Evolutionary conservation across 2,113 vertebrate genomes (phyloP).

Genomic region (Engystomops pustulosus): DNA sequence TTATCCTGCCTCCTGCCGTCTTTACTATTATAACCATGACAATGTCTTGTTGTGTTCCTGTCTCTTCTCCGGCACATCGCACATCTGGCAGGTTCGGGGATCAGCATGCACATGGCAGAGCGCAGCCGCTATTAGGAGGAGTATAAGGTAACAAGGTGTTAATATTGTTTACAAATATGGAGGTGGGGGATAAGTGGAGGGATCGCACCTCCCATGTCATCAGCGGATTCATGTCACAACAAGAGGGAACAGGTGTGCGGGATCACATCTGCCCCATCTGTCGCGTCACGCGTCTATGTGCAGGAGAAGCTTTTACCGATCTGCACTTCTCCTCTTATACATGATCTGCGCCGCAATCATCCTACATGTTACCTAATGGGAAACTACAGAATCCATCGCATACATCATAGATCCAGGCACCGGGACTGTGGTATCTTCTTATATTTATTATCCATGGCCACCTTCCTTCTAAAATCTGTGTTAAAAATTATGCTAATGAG

Average conservation of each 20-base stretch:
- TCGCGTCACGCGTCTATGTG: not conserved
- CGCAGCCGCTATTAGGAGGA: not conserved
- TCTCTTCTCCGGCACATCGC: too few relatives aligned
- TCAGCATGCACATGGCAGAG: not conserved
- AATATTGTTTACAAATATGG: slow-evolving; percentile 39
- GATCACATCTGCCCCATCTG: slow-evolving; percentile 42
- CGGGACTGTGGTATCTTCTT: too few relatives aligned
- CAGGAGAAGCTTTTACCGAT: not conserved
- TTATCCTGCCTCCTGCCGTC: too few relatives aligned
- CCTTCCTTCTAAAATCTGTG: too few relatives aligned
- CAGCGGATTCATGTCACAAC: slow-evolving; percentile 33
- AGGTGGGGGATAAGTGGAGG: not conserved
- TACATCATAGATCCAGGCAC: too few relatives aligned
- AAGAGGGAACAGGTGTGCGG: slow-evolving; percentile 32
- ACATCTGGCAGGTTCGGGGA: not conserved
- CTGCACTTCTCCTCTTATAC: not conserved
- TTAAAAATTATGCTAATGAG: too few relatives aligned
- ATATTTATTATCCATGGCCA: too few relatives aligned
- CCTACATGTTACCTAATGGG: not conserved
- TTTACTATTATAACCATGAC: too few relatives aligned
- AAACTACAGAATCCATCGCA: too few relatives aligned
- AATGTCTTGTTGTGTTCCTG: not conserved
- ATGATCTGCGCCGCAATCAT: not conserved
- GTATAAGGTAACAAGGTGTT: not conserved
- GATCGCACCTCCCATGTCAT: slow-evolving; percentile 18